Evolutionary conservation across 2,113 vertebrate species (phyloP).

Genomic region (Prunella himalayana): DNA sequence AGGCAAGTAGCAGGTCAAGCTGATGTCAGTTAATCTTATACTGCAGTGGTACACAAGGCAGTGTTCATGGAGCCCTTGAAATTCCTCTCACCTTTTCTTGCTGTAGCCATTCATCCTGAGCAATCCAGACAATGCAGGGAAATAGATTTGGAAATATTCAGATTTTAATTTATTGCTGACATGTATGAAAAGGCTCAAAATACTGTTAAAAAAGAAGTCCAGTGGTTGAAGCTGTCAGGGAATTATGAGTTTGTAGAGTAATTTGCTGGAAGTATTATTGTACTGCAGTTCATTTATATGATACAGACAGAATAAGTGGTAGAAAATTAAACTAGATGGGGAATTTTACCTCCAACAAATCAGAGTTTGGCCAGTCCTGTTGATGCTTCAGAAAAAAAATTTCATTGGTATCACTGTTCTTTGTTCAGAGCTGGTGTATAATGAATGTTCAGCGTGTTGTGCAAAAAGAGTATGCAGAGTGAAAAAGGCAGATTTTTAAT

Average conservation of each 20-base stretch:
- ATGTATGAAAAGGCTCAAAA: background rate
- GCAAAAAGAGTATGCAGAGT: background rate
- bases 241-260: background rate
- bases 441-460: background rate
- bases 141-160: background rate
- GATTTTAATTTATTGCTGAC: background rate
- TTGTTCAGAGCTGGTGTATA: background rate
- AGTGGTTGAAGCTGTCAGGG: background rate
- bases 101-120: background rate
- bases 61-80: background rate
- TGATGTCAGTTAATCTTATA: constrained; percentile 35
- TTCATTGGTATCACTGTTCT: background rate
- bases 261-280: background rate
- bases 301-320: background rate
- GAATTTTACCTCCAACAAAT: background rate
- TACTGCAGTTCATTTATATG: background rate
- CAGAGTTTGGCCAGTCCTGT: background rate
- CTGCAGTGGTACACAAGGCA: background rate
- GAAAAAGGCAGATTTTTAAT: constrained; percentile 9
- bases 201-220: background rate
- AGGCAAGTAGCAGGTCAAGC: constrained; percentile 8
- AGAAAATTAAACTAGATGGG: background rate
- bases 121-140: background rate
- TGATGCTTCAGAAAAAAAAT: background rate
- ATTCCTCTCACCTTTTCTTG: background rate